phyloP scores from a whole-genome alignment of 2,113 vertebrate species.

The Tyrannus savana region DNA sequence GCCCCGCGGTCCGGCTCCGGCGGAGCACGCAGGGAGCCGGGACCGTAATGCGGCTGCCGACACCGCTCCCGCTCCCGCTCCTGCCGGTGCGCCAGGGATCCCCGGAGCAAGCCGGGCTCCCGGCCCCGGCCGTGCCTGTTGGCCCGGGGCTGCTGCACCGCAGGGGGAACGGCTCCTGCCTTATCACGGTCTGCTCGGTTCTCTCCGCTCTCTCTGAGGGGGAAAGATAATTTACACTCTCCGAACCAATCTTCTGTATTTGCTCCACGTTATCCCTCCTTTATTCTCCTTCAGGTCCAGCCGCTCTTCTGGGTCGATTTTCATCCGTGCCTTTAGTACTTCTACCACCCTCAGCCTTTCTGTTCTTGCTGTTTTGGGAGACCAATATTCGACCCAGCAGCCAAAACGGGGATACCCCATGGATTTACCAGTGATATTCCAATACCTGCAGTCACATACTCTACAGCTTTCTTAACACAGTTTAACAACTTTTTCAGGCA shows the following conservation, averaged over 20 bases:
- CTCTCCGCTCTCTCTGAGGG: background rate
- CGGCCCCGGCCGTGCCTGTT: background rate
- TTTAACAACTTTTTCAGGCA: background rate
- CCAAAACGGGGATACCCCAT: background rate
- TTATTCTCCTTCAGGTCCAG: background rate
- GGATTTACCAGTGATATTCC: background rate
- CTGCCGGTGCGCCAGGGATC: background rate
- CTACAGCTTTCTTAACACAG: background rate
- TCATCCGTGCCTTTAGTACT: background rate
- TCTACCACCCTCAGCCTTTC: background rate
- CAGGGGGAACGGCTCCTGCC: background rate
- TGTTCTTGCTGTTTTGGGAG: background rate
- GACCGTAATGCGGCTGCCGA: constrained; percentile 37
- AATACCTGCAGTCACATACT: background rate
- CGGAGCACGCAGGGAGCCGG: background rate
- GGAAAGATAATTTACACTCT: background rate
- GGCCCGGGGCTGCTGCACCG: background rate
- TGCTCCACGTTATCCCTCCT: background rate
- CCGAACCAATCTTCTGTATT: background rate
- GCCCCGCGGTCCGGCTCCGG: background rate
- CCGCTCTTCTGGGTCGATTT: background rate
- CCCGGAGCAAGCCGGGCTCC: background rate
- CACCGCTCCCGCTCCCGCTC: background rate
- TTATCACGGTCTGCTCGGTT: background rate
- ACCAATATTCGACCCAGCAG: background rate